Evolutionary conservation across 2,113 vertebrate species (phyloP), one percentile per base, ranked within the genome.

Genomic region (Dendrocopos noguchii): DNA sequence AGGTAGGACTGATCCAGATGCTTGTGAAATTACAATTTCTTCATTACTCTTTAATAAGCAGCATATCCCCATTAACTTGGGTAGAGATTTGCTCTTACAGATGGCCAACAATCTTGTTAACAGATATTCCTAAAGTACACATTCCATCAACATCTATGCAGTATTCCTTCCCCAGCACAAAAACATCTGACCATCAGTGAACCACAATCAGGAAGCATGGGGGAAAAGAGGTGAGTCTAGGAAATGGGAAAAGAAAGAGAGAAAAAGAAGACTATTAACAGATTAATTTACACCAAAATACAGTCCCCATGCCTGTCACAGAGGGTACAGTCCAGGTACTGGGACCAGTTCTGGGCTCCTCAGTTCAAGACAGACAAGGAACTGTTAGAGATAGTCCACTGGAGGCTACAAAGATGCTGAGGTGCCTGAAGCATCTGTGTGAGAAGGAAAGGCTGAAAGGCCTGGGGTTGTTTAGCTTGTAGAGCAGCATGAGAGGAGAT

Each of bases 51-150:
- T 72, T 18, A 70, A 39, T 12, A 20, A 81, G 15, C 59, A 81
- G 22, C 39, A 36, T 53, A 55, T 42, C 50, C 61, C 53, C 12
- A 4, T 42, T 22, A 61, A 29, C 5, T 55, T 75, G 77, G 72
- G 16, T 2, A 2, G 47, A 90, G 34, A n/a, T 1, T 2, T 0
- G 0, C 56, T 56, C 27, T 16, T 28, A 16, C 10, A 57, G 52
- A 10, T 0, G 0, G 31, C 18, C 50, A 53, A 57, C 33, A 44
- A 36, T 18, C 39, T 22, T 9, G 14, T 50, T 66, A n/a, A 14
- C 1, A 44, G 52, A 3, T 11, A 28, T 46, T 73, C 78, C 33
- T 20, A 21, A 55, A 76, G 16, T 6, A 44, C 1, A 4, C 3
- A 5, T 76, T 93, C 1, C 0, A 20, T 55, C 21, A 44, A 55